A percentile compares a stretch with the other conserved stretches of the same genome.
phyloP scores from a whole-genome alignment of 2,113 vertebrate genomes.

The Centropristis striata region DNA sequence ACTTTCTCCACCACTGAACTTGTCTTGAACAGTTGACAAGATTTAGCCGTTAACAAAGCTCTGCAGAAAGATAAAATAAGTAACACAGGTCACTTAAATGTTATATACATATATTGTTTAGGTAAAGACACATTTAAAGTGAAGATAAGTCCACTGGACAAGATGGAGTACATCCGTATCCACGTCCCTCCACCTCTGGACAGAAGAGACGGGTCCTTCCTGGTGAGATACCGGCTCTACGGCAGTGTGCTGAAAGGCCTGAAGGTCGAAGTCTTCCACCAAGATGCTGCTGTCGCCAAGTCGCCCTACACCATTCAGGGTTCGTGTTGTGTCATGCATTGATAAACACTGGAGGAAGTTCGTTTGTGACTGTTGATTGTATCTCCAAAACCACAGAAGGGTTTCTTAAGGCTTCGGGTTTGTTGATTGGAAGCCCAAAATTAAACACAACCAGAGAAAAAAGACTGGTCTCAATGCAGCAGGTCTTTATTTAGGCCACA shows the following conservation, averaged over 20 bases:
- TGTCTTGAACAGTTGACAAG: too few species aligned
- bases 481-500: too few species aligned
- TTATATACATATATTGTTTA: constrained; percentile 50
- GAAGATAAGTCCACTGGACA: constrained; percentile 86
- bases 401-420: too few species aligned
- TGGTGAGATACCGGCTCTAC: constrained; percentile 92
- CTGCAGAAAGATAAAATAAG: too few species aligned
- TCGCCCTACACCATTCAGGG: constrained; percentile 92
- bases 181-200: constrained; percentile 90
- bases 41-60: too few species aligned
- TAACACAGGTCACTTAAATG: background rate
- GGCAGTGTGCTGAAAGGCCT: constrained; percentile 86
- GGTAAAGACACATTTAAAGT: constrained; percentile 90
- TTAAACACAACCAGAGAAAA: too few species aligned
- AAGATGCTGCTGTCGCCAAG: constrained; percentile 86
- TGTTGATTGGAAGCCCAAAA: too few species aligned
- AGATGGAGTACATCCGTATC: constrained; percentile 87
- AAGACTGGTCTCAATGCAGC: too few species aligned
- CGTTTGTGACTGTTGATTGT: too few species aligned
- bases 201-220: constrained; percentile 92
- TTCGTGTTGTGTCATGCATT: constrained; percentile 1
- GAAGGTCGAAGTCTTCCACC: constrained; percentile 88
- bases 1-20: too few species aligned
- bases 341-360: too few species aligned
- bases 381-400: background rate